phyloP scores from a whole-genome alignment of 1,140 invertebrate species.

The Orussus abietinus region DNA sequence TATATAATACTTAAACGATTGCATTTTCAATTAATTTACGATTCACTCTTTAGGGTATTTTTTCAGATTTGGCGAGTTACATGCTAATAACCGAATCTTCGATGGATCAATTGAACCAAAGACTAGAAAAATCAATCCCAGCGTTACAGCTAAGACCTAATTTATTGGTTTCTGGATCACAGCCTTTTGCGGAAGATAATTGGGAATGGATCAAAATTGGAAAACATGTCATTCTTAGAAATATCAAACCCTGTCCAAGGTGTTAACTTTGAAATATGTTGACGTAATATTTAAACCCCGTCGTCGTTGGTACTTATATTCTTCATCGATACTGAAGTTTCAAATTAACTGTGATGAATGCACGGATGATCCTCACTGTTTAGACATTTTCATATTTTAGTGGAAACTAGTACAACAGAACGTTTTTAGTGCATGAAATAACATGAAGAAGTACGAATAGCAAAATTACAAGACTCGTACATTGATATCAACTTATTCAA shows the following conservation, averaged over 20 bases:
- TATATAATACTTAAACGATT: no score
- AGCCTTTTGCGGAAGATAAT: slow-evolving; percentile 50
- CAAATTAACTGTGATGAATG: no score
- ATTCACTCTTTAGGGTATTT: slow-evolving; percentile 40
- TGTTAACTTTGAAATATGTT: slow-evolving; percentile 17
- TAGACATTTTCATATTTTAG: no score
- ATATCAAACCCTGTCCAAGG: slow-evolving; percentile 48
- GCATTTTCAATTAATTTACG: slow-evolving; percentile 2
- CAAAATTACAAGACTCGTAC: no score
- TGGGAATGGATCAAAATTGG: slow-evolving; percentile 55
- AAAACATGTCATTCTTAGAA: slow-evolving; percentile 33
- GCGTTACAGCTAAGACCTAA: slow-evolving; percentile 52
- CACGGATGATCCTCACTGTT: no score
- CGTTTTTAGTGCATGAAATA: no score
- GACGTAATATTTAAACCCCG: not conserved
- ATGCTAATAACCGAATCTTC: slow-evolving; percentile 48
- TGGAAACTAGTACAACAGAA: not conserved
- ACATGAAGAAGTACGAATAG: no score
- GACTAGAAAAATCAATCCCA: slow-evolving; percentile 31
- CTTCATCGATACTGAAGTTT: slow-evolving; percentile 1
- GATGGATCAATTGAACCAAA: slow-evolving; percentile 42
- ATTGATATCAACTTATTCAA: no score
- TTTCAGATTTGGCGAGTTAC: slow-evolving; percentile 48
- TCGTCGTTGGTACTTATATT: slow-evolving; percentile 2
- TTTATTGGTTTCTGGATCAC: slow-evolving; percentile 44